A percentile compares a stretch with the other conserved stretches of the same genome.
These are phyloP conservation scores for Probosciger aterrimus DNA, from an alignment of 2,113 vertebrate species.

Conservation along the genomic window DNA sequence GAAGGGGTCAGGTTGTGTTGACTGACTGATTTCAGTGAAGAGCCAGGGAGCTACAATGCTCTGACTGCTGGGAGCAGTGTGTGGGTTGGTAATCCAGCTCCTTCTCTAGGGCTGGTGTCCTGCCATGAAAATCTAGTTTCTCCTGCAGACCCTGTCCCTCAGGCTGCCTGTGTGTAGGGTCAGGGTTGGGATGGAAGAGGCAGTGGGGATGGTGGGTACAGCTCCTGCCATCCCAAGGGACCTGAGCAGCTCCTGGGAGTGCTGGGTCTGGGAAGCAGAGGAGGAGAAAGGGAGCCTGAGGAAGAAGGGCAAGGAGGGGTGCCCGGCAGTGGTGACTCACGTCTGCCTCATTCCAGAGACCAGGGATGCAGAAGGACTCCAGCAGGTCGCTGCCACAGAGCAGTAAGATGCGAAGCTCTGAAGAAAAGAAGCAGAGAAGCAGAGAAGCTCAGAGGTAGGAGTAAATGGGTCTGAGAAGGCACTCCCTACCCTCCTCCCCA, in stretches of 20 bases:
- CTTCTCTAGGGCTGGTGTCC: neutral
- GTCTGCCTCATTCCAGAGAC: slow-evolving; percentile 97
- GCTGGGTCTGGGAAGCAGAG: neutral
- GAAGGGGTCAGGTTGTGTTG: neutral
- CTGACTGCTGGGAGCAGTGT: neutral
- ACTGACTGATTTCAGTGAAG: neutral
- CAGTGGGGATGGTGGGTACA: neutral
- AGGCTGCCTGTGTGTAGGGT: neutral
- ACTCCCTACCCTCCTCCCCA: neutral
- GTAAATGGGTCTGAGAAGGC: neutral
- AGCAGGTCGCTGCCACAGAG: slow-evolving; percentile 97
- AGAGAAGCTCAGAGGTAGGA: neutral
- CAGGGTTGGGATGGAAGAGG: neutral
- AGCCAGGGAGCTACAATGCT: neutral
- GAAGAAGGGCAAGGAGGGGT: neutral
- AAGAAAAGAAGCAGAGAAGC: neutral
- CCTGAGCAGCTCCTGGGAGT: neutral
- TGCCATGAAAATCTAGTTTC: neutral
- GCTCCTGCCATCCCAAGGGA: neutral
- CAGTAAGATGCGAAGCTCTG: slow-evolving; percentile 96
- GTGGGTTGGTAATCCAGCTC: accelerated
- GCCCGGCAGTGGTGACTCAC: slow-evolving; percentile 73
- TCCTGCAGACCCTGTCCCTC: neutral
- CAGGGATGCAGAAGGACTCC: slow-evolving; percentile 98
- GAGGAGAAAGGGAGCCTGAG: neutral